Evolutionary conservation across 2,113 vertebrate species (phyloP), one percentile per base, ranked within the genome.

Genomic region (Hydrolagus affinis): DNA sequence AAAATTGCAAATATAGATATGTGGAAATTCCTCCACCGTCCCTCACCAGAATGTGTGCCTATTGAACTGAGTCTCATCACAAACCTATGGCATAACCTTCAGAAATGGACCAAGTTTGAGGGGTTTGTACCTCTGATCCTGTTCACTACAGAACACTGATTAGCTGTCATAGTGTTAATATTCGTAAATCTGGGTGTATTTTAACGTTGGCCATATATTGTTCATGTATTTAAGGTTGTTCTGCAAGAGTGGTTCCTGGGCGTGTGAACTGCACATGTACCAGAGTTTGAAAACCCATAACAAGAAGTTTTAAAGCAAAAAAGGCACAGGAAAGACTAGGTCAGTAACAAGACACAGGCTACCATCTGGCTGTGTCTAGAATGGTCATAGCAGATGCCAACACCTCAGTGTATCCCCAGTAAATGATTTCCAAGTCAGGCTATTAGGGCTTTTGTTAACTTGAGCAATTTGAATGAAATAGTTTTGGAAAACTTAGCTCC

Each of bases 161-260:
- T 28, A 83, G 66, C 78, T 83, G 78, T 83, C 78, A 83, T 83
- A 21, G 78, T 83, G 78, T 83, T 83, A 83, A 83, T 83, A 83
- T 83, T 83, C 66, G 78, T 83, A 83, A 83, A 83, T 83, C 21
- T 83, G 23, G 66, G 62, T 64, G 17, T 25, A 83, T 83, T 83
- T 78, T 68, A 60, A 66, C 60, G 77, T 60, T 83, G 78, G 78
- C 78, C 78, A 66, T 30, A 68, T 10, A 32, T 66, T 30, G 12
- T 28, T 83, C 19, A 9, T 83, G 28, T 28, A 17, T 68, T 68
- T 83, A 66, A 83, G 66, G 60, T 9, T 83, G 60, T 83, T 66
- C 78, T 68, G 78, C 62, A 83, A 83, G 78, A 83, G 28, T 28
- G 25, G 19, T 66, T 64, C 62, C 78, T 62, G 66, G 28, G 7